A percentile compares a stretch with the other conserved stretches of the same genome.
Evolutionary conservation across 2,113 vertebrate species (phyloP).

Genomic region (Equus quagga): DNA sequence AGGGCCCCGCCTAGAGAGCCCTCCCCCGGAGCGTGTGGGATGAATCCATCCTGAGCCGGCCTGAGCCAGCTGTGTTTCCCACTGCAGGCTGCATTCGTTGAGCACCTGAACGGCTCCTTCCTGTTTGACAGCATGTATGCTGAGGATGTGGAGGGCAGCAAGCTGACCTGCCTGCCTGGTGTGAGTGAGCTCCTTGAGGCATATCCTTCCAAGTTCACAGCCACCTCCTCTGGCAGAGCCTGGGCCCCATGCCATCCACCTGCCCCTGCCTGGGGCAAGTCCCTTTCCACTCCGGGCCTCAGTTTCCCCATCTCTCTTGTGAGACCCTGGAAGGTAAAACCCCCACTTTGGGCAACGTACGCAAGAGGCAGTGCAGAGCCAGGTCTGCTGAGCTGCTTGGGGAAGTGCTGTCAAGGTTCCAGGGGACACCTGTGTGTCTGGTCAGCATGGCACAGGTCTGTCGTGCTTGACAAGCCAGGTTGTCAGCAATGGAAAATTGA

Average conservation of each 20-base stretch:
- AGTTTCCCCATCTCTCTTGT: neutral
- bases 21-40: neutral
- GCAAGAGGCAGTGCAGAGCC: no score
- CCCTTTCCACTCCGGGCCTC: neutral
- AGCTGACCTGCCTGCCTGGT: constrained; percentile 87
- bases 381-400: neutral
- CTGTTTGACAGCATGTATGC: constrained; percentile 91
- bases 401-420: neutral
- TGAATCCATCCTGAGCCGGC: no score
- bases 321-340: neutral
- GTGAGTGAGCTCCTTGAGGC: constrained; percentile 86
- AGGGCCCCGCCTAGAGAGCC: neutral
- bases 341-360: neutral
- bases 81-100: constrained; percentile 93
- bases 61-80: constrained; percentile 54
- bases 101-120: constrained; percentile 90
- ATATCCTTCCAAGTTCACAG: constrained; percentile 91
- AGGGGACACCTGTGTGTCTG: neutral
- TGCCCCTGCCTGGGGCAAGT: neutral
- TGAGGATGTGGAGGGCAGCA: constrained; percentile 89
- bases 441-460: neutral
- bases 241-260: neutral
- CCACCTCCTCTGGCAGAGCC: neutral
- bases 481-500: neutral
- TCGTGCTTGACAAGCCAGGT: neutral